Evolutionary conservation across 2,888 invertebrate species (phyloP).

Genomic region (Leptinotarsa rubiginosa): DNA sequence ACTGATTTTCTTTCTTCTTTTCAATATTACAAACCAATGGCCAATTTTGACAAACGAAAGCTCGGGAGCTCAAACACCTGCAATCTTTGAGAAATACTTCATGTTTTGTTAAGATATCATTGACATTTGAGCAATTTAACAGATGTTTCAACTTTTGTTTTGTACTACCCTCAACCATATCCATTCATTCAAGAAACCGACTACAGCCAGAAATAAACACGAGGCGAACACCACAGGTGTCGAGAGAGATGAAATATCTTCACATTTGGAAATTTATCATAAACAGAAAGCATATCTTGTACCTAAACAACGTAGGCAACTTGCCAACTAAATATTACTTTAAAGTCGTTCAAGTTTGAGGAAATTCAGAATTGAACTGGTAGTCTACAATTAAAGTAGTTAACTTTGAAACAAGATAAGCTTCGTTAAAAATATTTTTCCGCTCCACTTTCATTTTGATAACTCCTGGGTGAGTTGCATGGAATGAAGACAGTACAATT

Average conservation of each 20-base stretch:
- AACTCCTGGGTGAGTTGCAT: too few relatives aligned
- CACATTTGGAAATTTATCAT: not conserved
- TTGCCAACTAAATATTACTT: not conserved
- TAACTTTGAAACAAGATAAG: not conserved
- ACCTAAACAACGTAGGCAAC: not conserved
- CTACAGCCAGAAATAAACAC: not conserved
- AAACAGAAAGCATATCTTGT: not conserved
- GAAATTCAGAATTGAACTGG: not conserved
- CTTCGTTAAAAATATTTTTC: not conserved
- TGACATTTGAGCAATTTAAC: too few relatives aligned
- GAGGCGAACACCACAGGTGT: not conserved
- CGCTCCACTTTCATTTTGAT: too few relatives aligned
- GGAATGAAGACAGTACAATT: too few relatives aligned
- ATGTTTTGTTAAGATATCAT: too few relatives aligned
- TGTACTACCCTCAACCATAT: too few relatives aligned
- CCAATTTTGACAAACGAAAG: too few relatives aligned
- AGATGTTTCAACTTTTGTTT: too few relatives aligned
- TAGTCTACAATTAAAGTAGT: not conserved
- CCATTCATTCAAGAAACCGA: not conserved
- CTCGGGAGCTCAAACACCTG: too few relatives aligned
- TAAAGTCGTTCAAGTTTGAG: not conserved
- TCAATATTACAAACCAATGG: too few relatives aligned
- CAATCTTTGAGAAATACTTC: too few relatives aligned
- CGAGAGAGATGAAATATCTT: not conserved
- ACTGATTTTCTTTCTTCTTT: too few relatives aligned